phyloP scores from a whole-genome alignment of 2,113 vertebrate genomes.

The Toxotes jaculatrix region DNA sequence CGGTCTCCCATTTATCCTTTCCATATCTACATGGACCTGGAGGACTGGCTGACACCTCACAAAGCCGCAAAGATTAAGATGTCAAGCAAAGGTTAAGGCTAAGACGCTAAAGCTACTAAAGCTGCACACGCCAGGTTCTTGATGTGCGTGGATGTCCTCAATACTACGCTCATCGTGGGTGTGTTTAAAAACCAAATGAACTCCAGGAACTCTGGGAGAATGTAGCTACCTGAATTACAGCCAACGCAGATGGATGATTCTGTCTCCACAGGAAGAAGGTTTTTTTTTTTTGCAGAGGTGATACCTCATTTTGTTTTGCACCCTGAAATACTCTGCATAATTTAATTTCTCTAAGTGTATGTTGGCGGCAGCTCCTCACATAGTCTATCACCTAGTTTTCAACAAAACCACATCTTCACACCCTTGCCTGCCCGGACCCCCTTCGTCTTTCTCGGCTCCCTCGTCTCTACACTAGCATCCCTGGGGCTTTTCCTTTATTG shows the following conservation, averaged over 20 bases:
- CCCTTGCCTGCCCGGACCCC: slow-evolving; percentile 31
- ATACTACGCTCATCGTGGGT: neutral
- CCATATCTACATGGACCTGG: slow-evolving; percentile 51
- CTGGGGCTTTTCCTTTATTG: slow-evolving; percentile 66
- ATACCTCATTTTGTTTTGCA: slow-evolving; percentile 13
- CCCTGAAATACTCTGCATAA: neutral
- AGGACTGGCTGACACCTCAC: slow-evolving; percentile 62
- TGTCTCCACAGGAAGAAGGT: neutral
- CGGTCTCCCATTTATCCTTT: slow-evolving; percentile 57
- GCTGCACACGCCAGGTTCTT: slow-evolving; percentile 46
- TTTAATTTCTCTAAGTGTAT: slow-evolving; percentile 12
- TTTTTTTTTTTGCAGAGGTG: slow-evolving; percentile 7
- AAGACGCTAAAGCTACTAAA: slow-evolving; percentile 67
- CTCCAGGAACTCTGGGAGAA: slow-evolving; percentile 21
- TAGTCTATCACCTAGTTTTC: slow-evolving; percentile 39
- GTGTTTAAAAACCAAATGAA: slow-evolving; percentile 33
- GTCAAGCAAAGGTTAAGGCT: slow-evolving; percentile 76
- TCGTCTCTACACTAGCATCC: slow-evolving; percentile 59
- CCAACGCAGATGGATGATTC: slow-evolving; percentile 32
- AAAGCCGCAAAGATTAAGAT: slow-evolving; percentile 77
- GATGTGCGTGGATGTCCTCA: slow-evolving; percentile 1
- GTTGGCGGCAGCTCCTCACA: slow-evolving; percentile 1
- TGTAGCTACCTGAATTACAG: neutral
- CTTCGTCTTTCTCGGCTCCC: slow-evolving; percentile 39
- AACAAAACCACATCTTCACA: slow-evolving; percentile 46